Conservation (phyloP, 2,888 invertebrate genomes). For the Pollenia amentaria region DNA sequence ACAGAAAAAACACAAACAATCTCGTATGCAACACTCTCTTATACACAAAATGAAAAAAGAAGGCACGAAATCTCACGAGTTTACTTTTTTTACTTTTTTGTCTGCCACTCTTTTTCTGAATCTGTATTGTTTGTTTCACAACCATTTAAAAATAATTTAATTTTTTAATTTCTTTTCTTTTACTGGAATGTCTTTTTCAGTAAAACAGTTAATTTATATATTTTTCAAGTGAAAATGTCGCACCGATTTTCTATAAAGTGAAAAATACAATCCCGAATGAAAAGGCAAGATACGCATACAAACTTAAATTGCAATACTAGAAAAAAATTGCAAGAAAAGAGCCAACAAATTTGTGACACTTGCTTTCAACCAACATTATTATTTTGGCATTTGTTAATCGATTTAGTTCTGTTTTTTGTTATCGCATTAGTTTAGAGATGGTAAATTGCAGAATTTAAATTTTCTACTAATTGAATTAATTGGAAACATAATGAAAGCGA, state of each 20-base stretch:
- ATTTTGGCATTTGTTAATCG: no score
- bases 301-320: conserved; percentile 11
- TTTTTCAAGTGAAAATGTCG: neutral
- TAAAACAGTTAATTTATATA: neutral
- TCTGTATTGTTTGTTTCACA: conserved; percentile 7
- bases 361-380: neutral
- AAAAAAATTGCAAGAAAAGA: neutral
- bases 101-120: conserved; percentile 1
- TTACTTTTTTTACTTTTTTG: conserved; percentile 6
- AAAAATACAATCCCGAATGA: conserved; percentile 10
- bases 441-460: no score
- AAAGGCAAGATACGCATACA: conserved; percentile 23
- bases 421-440: no score
- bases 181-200: neutral
- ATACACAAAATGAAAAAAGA: conserved; percentile 30
- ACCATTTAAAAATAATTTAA: neutral
- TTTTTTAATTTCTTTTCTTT: neutral
- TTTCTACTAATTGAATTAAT: no score
- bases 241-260: conserved; percentile 17
- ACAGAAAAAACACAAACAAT: neutral
- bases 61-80: conserved; percentile 13
- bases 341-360: conserved; percentile 16
- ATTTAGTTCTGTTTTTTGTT: no score
- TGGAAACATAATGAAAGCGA: no score
- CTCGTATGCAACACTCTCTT: conserved; percentile 28